Conservation (phyloP, 2,888 invertebrate genomes). For the Erebia ligea region DNA sequence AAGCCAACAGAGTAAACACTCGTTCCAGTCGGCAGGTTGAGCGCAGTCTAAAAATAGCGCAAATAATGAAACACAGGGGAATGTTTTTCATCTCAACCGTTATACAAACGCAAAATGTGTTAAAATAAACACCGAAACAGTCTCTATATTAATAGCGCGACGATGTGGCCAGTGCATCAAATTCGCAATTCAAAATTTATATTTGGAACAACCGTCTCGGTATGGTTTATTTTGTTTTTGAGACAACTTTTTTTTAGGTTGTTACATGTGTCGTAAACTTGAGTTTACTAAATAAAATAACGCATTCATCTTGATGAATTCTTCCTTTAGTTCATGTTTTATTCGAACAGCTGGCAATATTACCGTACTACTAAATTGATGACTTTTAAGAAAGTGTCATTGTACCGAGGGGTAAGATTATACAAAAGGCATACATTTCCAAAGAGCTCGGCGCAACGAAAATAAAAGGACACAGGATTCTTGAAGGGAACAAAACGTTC, state of each 20-base stretch:
- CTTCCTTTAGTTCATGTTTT: neutral
- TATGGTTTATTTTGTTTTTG: constrained; percentile 73
- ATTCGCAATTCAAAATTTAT: constrained; percentile 71
- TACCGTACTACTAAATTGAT: constrained; percentile 55
- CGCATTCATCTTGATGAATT: neutral
- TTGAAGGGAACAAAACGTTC: constrained; percentile 67
- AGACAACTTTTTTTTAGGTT: constrained; percentile 29
- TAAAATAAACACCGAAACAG: constrained; percentile 81
- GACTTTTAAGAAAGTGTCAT: constrained; percentile 56
- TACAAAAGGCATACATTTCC: constrained; percentile 71
- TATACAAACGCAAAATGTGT: constrained; percentile 80
- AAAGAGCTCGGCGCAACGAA: constrained; percentile 61
- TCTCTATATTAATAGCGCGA: constrained; percentile 74
- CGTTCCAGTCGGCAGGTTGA: constrained; percentile 76
- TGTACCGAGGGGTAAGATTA: constrained; percentile 54
- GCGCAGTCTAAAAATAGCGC: constrained; percentile 77
- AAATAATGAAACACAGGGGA: constrained; percentile 82
- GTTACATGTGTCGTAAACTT: constrained; percentile 37
- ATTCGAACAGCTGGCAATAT: constrained; percentile 22
- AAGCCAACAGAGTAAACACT: constrained; percentile 74
- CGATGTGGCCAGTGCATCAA: constrained; percentile 74
- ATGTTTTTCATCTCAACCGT: constrained; percentile 82
- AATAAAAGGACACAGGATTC: constrained; percentile 63
- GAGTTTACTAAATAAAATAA: constrained; percentile 15
- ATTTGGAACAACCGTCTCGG: constrained; percentile 60